These are phyloP conservation scores for Drosophila suboccidentalis DNA, from an alignment of 2,888 invertebrate genomes.

Conservation along the genomic window DNA sequence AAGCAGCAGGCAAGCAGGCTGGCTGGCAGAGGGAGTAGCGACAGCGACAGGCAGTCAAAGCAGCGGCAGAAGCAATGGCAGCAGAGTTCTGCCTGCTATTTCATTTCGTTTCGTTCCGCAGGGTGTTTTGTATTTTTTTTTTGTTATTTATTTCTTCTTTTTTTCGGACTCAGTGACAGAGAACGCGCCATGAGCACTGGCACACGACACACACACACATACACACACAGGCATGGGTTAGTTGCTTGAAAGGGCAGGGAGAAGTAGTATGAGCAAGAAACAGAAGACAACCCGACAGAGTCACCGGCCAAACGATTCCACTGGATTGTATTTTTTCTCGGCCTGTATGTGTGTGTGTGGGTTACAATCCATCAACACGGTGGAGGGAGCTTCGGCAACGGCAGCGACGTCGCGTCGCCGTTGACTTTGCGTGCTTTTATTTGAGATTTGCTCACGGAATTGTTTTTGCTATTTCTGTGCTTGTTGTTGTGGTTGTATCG, in stretches of 20 bases:
- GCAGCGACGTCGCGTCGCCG: constrained; percentile 46
- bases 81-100: constrained; percentile 56
- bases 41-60: constrained; percentile 6
- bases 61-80: neutral
- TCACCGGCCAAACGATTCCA: constrained; percentile 64
- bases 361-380: constrained; percentile 72
- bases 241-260: constrained; percentile 32
- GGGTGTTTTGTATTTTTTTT: constrained; percentile 45
- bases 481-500: neutral
- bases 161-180: constrained; percentile 62
- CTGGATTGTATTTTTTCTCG: constrained; percentile 65
- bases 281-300: constrained; percentile 59
- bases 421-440: constrained; percentile 74
- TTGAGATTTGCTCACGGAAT: constrained; percentile 75
- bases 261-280: constrained; percentile 43
- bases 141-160: constrained; percentile 39
- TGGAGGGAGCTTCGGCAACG: constrained; percentile 12
- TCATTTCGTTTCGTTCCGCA: constrained; percentile 72
- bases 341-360: constrained; percentile 40
- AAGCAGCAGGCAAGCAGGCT: constrained; percentile 18
- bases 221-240: constrained; percentile 28
- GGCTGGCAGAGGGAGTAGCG: neutral
- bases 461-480: constrained; percentile 41
- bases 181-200: constrained; percentile 72
- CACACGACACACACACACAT: constrained; percentile 65